These are phyloP conservation scores for Prionace glauca DNA, from an alignment of 2,797 vertebrate species.

Conservation along the genomic window DNA sequence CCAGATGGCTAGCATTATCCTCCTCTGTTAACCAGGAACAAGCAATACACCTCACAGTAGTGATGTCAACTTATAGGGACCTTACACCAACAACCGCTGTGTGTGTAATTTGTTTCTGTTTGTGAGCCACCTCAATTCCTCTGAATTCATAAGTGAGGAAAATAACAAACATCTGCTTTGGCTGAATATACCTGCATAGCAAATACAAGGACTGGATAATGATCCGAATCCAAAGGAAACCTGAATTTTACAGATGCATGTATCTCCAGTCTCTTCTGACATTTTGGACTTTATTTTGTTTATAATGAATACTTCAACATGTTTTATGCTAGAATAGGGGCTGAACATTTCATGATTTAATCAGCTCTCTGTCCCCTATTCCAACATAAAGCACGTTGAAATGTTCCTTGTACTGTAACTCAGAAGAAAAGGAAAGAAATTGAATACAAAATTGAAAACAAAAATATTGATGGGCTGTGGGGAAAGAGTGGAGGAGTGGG, in stretches of 20 bases:
- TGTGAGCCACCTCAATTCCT: not conserved
- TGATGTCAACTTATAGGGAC: not conserved
- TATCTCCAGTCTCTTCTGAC: slow-evolving; percentile 23
- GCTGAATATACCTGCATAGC: not conserved
- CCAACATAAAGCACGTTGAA: not conserved
- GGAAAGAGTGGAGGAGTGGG: not conserved
- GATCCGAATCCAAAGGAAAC: not conserved
- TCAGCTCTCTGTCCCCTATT: not conserved
- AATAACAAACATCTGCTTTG: slow-evolving; percentile 5
- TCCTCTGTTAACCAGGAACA: not conserved
- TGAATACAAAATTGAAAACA: not conserved
- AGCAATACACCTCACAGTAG: not conserved
- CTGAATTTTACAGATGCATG: not conserved
- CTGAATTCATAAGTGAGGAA: slow-evolving; percentile 22
- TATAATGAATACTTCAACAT: slow-evolving; percentile 15
- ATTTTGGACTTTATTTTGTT: slow-evolving; percentile 19
- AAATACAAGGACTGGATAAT: slow-evolving; percentile 30
- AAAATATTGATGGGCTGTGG: not conserved
- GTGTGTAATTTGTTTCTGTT: not conserved
- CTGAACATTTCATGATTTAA: slow-evolving; percentile 6
- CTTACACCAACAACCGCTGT: not conserved
- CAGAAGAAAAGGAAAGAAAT: not conserved
- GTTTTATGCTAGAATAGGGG: slow-evolving; percentile 15
- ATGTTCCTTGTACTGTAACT: not conserved
- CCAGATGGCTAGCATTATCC: not conserved